Conservation (phyloP, 2,797 vertebrate species). For the Amniataba percoides region DNA sequence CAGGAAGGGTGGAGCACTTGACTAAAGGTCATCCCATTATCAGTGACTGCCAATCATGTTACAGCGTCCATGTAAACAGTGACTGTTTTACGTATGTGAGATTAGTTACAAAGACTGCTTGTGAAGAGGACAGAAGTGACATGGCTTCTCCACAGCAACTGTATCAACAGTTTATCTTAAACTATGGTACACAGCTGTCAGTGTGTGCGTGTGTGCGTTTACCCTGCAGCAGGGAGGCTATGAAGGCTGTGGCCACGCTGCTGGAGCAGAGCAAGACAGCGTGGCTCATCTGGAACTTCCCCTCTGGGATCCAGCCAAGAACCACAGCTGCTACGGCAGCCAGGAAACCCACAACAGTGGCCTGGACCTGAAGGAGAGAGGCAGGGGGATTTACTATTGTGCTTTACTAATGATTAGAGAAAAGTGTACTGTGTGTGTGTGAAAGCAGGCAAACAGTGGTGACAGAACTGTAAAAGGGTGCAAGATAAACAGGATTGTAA, state of each 20-base stretch:
- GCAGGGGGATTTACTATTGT: background rate
- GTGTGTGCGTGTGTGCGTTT: slow-evolving; percentile 40
- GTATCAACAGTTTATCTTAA: slow-evolving; percentile 36
- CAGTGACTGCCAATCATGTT: background rate
- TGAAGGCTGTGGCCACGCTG: slow-evolving; percentile 96
- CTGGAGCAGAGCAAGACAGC: slow-evolving; percentile 94
- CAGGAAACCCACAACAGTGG: slow-evolving; percentile 95
- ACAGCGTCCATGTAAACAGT: background rate
- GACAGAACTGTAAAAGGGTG: background rate
- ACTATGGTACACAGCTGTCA: background rate
- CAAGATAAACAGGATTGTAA: background rate
- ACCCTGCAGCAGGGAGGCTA: slow-evolving; percentile 96
- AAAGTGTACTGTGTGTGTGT: background rate
- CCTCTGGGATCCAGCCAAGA: slow-evolving; percentile 96
- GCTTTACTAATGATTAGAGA: background rate
- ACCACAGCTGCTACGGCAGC: slow-evolving; percentile 94
- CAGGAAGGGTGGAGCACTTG: background rate
- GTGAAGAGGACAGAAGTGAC: background rate
- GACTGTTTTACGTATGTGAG: background rate
- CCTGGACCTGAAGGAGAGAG: slow-evolving; percentile 89
- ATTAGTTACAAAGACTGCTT: background rate
- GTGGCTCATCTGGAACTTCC: slow-evolving; percentile 93
- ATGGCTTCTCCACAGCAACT: slow-evolving; percentile 10
- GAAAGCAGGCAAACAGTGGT: background rate
- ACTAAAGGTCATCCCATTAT: background rate